phyloP scores from a whole-genome alignment of 2,888 invertebrate species.

The Apodemia duryi region DNA sequence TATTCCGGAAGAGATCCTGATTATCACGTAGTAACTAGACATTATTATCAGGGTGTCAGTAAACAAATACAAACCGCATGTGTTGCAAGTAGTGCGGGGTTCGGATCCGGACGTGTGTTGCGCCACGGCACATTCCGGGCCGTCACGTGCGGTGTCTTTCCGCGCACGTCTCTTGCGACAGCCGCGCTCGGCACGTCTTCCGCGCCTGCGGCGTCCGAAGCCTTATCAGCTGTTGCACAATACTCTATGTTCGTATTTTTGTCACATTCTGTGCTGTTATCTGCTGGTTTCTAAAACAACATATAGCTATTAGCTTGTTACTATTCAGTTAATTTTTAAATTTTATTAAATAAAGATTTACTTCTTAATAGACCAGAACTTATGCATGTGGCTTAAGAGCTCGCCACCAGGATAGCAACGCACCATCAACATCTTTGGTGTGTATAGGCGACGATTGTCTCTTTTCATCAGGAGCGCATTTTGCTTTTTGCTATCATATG shows the following conservation, averaged over 20 bases:
- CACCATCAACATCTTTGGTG: too few relatives aligned
- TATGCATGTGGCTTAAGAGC: too few relatives aligned
- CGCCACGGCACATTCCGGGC: slow-evolving; percentile 25
- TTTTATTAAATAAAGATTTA: background rate
- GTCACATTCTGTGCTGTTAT: slow-evolving; percentile 2
- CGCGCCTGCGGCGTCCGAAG: background rate
- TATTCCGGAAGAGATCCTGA: too few relatives aligned
- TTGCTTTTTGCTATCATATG: too few relatives aligned
- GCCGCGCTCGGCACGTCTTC: slow-evolving; percentile 15
- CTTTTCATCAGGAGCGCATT: too few relatives aligned
- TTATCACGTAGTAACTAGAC: too few relatives aligned
- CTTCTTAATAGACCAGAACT: too few relatives aligned
- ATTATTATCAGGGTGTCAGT: too few relatives aligned
- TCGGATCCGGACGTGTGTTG: slow-evolving; percentile 18
- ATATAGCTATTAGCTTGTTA: background rate
- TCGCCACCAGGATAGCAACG: too few relatives aligned
- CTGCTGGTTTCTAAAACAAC: background rate
- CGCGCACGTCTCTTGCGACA: slow-evolving; percentile 19
- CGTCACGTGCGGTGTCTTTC: slow-evolving; percentile 20
- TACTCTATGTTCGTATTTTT: background rate
- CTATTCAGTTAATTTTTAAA: background rate
- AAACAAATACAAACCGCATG: background rate
- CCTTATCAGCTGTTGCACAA: slow-evolving; percentile 7
- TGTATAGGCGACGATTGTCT: too few relatives aligned
- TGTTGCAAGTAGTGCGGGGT: background rate